Base-by-base conservation (phyloP, 2,888 invertebrate species). In the Eristalinus sepulchralis region DNA sequence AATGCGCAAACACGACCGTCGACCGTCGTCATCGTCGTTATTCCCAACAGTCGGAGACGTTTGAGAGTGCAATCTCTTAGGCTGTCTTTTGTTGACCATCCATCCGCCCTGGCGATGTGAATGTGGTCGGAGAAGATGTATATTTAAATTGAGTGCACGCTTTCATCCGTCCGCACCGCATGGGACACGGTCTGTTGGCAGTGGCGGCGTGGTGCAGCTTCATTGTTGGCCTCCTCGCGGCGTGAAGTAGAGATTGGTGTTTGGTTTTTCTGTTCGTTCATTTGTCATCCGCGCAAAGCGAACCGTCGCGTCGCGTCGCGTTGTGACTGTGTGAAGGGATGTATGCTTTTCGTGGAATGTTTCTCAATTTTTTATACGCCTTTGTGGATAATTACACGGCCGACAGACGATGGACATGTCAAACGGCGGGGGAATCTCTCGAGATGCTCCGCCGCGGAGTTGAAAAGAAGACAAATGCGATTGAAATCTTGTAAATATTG, bases 211-310 rank as follows among this genome's bases (percentile, higher is more conserved):
- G 80, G 73, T 67, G 57, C 60, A 17, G 47, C 67, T 67, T 63
- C 55, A 73, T 67, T 71, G 71, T 71, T 47, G 13, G 39, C 17
- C 53, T 47, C 13, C 20, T 59, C 60, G 17, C 47, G 76, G n/a
- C 33, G 70, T 27, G 64, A 34, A 78, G 78, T 78, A 64, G n/a
- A 78, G 71, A 64, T 71, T 64, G 64, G 64, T 78, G 78, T 78
- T 78, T 64, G 57, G 5, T 57, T 81, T 66, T 77, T 66, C 60
- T 36, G 27, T 31, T 17, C 22, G 22, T 39, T 57, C 76, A 83
- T 83, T 83, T 83, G 76, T 83, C 82, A 83, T 83, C 39, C 71
- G 62, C 66, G 71, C 76, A 20, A 77, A 83, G 66, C 67, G 82
- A 71, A 66, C 57, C 34, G 34, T 67, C 34, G 59, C 60, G 55